phyloP scores from a whole-genome alignment of 92 coral and sea anemone species.

The Bergia puertoricense region DNA sequence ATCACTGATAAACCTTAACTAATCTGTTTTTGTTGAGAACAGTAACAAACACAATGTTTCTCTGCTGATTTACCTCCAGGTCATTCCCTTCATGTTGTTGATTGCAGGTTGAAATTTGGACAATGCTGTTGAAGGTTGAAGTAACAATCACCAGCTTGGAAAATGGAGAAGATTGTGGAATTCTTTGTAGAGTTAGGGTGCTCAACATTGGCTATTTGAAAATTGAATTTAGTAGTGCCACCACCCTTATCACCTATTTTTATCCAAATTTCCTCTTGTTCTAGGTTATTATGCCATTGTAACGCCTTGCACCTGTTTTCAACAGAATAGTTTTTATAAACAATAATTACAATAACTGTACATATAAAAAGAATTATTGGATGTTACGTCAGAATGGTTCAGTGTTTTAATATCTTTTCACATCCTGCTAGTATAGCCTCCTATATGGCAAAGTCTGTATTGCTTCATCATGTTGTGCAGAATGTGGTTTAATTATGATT shows the following conservation, averaged over 20 bases:
- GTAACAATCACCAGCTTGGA: slow-evolving; percentile 1
- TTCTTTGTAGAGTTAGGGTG: not conserved
- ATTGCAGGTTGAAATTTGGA: slow-evolving; percentile 5
- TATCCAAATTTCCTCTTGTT: not conserved
- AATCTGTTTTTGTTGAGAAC: not conserved
- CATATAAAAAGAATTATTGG: not conserved
- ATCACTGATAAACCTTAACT: too few species aligned
- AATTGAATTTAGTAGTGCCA: not conserved
- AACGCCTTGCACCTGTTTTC: not conserved
- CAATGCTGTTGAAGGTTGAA: slow-evolving; percentile 10
- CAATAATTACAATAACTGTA: not conserved
- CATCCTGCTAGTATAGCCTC: too few species aligned
- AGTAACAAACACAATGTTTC: not conserved
- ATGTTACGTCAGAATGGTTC: too few species aligned
- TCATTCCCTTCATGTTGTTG: not conserved
- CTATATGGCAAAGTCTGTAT: too few species aligned
- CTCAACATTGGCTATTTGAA: slow-evolving; percentile 8
- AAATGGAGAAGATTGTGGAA: slow-evolving; percentile 1
- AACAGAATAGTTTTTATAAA: not conserved
- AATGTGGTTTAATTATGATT: not conserved
- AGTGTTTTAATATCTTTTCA: too few species aligned
- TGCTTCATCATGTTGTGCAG: not conserved
- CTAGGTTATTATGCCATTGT: not conserved
- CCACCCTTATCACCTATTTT: slow-evolving; percentile 11
- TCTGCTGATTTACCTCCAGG: slow-evolving; percentile 23